Percentiles rank a stretch among this genome's conserved stretches.
Conservation (phyloP, 2,888 invertebrate species). For the Dioctria linearis region DNA sequence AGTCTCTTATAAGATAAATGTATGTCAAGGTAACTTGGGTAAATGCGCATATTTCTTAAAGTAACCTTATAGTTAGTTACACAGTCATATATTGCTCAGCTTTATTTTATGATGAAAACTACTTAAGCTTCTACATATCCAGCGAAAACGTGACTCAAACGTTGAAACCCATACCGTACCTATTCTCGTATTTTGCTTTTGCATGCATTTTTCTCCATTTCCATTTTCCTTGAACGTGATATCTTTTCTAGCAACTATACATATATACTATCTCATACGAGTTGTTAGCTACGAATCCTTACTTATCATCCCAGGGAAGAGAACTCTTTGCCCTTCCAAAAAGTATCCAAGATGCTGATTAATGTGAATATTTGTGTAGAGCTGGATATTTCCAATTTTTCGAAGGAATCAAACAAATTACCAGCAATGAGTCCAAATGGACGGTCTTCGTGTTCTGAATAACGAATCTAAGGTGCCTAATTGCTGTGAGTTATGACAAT, state of each 20-base stretch:
- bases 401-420: slow-evolving; percentile 31
- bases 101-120: slow-evolving; percentile 25
- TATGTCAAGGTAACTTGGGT: too few species aligned
- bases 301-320: background rate
- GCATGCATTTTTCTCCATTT: slow-evolving; percentile 21
- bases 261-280: too few species aligned
- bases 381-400: slow-evolving; percentile 10
- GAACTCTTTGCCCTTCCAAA: slow-evolving; percentile 11
- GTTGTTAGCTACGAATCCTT: background rate
- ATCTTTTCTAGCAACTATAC: background rate
- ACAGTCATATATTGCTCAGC: background rate
- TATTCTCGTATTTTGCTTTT: background rate
- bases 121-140: slow-evolving; percentile 19
- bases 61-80: too few species aligned
- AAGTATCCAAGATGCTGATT: slow-evolving; percentile 28
- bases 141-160: slow-evolving; percentile 11
- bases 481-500: too few species aligned
- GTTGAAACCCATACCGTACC: slow-evolving; percentile 3
- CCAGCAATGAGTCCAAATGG: slow-evolving; percentile 21
- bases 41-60: too few species aligned
- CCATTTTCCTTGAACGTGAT: background rate
- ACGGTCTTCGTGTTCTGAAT: background rate
- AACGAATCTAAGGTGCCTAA: too few species aligned
- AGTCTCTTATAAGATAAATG: too few species aligned
- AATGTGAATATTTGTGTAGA: slow-evolving; percentile 13